Evolutionary conservation across 2,888 invertebrate species (phyloP).

Genomic region (Tenthredo mesomela): DNA sequence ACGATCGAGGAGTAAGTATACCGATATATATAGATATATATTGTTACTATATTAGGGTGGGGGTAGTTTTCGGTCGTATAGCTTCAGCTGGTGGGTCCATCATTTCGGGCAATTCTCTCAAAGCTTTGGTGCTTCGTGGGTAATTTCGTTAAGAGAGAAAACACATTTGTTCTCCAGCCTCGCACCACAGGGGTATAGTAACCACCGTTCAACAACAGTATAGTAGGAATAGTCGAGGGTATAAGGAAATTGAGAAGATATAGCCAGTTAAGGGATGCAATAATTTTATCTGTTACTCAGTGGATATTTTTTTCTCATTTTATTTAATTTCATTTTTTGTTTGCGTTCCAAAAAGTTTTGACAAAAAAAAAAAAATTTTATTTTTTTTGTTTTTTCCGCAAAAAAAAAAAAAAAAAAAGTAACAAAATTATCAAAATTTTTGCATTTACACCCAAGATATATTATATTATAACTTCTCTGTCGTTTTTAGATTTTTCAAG

Average conservation of each 20-base stretch:
- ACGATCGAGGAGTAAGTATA: background rate
- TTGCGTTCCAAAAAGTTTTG: too few relatives aligned
- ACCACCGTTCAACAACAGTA: background rate
- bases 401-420: too few relatives aligned
- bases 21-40: background rate
- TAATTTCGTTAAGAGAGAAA: conserved; percentile 40
- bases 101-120: conserved; percentile 13
- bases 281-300: too few relatives aligned
- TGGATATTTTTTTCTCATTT: background rate
- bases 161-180: conserved; percentile 31
- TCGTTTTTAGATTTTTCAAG: too few relatives aligned
- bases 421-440: too few relatives aligned
- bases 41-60: background rate
- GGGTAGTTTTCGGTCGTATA: conserved; percentile 1
- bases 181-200: background rate
- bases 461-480: too few relatives aligned
- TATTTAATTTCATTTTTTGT: background rate
- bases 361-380: too few relatives aligned
- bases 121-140: conserved; percentile 20
- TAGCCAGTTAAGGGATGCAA: too few relatives aligned
- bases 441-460: too few relatives aligned
- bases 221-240: too few relatives aligned
- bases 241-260: too few relatives aligned
- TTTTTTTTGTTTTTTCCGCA: background rate
- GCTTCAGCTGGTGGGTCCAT: background rate